Evolutionary conservation across 2,113 vertebrate species (phyloP), one percentile per base, ranked within the genome.

Genomic region (Lota lota): DNA sequence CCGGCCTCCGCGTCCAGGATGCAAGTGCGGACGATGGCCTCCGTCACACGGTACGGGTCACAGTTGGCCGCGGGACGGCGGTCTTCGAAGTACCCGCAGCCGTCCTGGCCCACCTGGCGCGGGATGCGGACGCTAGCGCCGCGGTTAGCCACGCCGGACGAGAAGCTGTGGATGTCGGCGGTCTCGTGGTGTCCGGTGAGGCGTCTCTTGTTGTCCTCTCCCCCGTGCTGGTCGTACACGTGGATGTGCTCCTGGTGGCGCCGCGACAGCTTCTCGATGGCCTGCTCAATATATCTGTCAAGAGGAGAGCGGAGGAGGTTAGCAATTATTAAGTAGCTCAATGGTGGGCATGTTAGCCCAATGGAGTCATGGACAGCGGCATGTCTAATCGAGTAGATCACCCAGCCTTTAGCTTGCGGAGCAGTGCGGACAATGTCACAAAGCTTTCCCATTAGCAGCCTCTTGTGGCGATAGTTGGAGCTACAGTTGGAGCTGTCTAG

Each of bases 71-170:
- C 95, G 0, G 97, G 95, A 40, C 95, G 94, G 36, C 96, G 94
- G 87, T 98, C 97, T 88, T 98, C 95, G 0, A 99, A 96, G 91
- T 98, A 99, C 63, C 96, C 97, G 84, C 88, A 94, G 87, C 93
- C 93, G 56, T 96, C 95, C 1, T 96, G 93, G 72, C 94, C 95
- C 2, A 97, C 95, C 0, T 82, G 69, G 53, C 94, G 91, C 1
- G 96, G 96, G 79, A 99, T 98, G 76, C 95, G 95, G 85, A 99
- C 97, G 89, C 96, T 97, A 74, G 95, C 94, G 0, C 94, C 89
- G 0, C 96, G 93, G 82, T 98, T 97, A 77, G 95, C 96, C 67
- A 98, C 95, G 0, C 95, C 95, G 0, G 95, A 95, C 0, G 97
- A 98, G 86, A 99, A 99, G 75, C 95, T 93, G 0, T 96, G 86